Conservation (phyloP, 53 echinoderm and acorn worm genomes). For the Paelopatides confundens region DNA sequence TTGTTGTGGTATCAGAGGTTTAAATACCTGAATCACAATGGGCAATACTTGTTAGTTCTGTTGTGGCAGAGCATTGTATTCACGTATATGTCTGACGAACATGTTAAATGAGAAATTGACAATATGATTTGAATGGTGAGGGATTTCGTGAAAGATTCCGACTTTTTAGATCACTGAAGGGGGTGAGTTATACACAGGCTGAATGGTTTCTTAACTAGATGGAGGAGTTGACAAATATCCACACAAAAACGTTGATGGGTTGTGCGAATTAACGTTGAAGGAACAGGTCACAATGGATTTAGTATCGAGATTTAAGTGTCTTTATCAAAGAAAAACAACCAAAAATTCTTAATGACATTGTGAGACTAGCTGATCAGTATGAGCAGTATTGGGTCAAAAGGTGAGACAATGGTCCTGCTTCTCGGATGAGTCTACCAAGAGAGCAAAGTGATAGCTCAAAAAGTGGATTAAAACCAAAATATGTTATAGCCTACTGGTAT, state of each 20-base stretch:
- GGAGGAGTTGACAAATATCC: slow-evolving; percentile 58
- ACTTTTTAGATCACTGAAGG: slow-evolving; percentile 42
- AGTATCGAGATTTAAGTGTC: slow-evolving; percentile 52
- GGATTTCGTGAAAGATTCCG: slow-evolving; percentile 68
- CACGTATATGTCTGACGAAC: slow-evolving; percentile 52
- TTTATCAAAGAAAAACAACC: slow-evolving; percentile 72
- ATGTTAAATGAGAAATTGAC: slow-evolving; percentile 32
- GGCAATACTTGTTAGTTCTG: slow-evolving; percentile 61
- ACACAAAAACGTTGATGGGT: slow-evolving; percentile 5
- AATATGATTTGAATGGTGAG: slow-evolving; percentile 61
- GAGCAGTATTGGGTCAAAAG: not conserved
- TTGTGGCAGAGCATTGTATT: slow-evolving; percentile 63
- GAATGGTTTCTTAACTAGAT: slow-evolving; percentile 47
- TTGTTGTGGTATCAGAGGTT: slow-evolving; percentile 34
- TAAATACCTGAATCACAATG: slow-evolving; percentile 59
- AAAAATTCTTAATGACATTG: slow-evolving; percentile 25
- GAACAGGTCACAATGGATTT: slow-evolving; percentile 66
- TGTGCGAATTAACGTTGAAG: slow-evolving; percentile 50
- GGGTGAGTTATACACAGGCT: slow-evolving; percentile 55
- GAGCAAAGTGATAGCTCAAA: not conserved
- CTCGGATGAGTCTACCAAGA: too few species aligned
- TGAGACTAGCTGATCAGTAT: slow-evolving; percentile 64
- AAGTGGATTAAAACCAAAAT: not conserved
- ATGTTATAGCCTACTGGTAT: slow-evolving; percentile 52
- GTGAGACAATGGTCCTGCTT: not conserved